Evolutionary conservation across 2,113 vertebrate genomes (phyloP).

Genomic region (Oryzias celebensis): DNA sequence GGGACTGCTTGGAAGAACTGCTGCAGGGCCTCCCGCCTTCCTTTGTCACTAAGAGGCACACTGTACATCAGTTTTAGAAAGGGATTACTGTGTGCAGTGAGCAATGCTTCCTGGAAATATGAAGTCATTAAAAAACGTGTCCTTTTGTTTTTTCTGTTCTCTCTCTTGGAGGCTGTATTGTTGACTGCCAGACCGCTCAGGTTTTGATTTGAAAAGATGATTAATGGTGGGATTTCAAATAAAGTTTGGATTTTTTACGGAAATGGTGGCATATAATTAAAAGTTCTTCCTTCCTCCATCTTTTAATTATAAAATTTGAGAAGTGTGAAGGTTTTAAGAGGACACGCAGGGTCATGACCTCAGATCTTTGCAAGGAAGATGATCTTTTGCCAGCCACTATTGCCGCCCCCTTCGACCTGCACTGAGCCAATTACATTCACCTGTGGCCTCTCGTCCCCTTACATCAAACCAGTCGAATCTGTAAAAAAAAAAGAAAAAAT

Average conservation of each 20-base stretch:
- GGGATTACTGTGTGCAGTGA: neutral
- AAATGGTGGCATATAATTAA: too few species aligned
- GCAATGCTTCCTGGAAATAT: conserved; percentile 1
- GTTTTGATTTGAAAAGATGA: too few species aligned
- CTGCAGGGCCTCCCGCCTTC: conserved; percentile 11
- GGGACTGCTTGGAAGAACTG: conserved; percentile 15
- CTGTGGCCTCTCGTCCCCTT: conserved; percentile 33
- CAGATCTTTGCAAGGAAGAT: conserved; percentile 17
- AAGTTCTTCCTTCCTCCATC: neutral
- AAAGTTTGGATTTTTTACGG: too few species aligned
- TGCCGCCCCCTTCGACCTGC: conserved; percentile 21
- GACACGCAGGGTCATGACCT: neutral
- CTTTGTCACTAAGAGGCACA: conserved; percentile 6
- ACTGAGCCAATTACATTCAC: conserved; percentile 31
- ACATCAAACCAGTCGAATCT: conserved; percentile 27
- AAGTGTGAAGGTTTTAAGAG: neutral
- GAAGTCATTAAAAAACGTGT: too few species aligned
- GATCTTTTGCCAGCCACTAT: conserved; percentile 27
- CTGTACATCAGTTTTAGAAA: conserved; percentile 9
- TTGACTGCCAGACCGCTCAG: too few species aligned
- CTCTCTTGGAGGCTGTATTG: too few species aligned
- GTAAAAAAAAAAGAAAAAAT: neutral
- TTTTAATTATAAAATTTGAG: neutral
- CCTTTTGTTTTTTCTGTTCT: neutral
- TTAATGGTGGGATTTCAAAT: too few species aligned